Conservation (phyloP, 2,113 vertebrate genomes). For the Mormoops blainvillei region DNA sequence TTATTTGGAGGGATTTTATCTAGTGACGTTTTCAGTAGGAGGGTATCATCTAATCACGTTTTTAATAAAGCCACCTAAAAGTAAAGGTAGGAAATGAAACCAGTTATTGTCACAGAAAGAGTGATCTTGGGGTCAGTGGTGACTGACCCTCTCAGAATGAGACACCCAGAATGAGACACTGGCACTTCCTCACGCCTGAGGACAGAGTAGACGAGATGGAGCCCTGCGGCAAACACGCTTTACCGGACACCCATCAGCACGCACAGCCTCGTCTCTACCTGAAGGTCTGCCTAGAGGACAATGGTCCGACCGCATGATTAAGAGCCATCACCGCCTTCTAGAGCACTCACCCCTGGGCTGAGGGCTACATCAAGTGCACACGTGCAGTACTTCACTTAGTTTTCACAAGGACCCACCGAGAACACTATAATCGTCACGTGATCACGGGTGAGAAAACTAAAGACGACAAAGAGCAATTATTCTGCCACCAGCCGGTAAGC, state of each 20-base stretch:
- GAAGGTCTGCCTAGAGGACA: not conserved
- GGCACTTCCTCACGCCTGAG: not conserved
- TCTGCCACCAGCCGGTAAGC: not conserved
- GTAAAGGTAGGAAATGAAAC: not conserved
- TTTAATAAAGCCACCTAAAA: not conserved
- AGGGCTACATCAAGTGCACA: not conserved
- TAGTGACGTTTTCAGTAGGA: not conserved
- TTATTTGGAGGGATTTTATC: not conserved
- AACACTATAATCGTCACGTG: not conserved
- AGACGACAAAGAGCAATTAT: not conserved
- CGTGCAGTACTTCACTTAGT: not conserved
- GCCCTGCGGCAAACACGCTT: no score
- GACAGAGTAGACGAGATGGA: fast-evolving
- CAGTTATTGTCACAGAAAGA: not conserved
- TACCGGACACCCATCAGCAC: fast-evolving
- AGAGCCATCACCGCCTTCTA: not conserved
- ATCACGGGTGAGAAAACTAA: not conserved
- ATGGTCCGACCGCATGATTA: not conserved
- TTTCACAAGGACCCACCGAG: not conserved
- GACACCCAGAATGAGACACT: not conserved
- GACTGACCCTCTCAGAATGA: not conserved
- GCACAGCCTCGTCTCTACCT: not conserved
- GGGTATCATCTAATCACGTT: not conserved
- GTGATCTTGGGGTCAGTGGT: not conserved
- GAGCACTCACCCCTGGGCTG: not conserved